Percentiles rank a stretch among this genome's conserved stretches.
Conservation (phyloP, 2,797 vertebrate genomes). For the Leptodactylus fallax region DNA sequence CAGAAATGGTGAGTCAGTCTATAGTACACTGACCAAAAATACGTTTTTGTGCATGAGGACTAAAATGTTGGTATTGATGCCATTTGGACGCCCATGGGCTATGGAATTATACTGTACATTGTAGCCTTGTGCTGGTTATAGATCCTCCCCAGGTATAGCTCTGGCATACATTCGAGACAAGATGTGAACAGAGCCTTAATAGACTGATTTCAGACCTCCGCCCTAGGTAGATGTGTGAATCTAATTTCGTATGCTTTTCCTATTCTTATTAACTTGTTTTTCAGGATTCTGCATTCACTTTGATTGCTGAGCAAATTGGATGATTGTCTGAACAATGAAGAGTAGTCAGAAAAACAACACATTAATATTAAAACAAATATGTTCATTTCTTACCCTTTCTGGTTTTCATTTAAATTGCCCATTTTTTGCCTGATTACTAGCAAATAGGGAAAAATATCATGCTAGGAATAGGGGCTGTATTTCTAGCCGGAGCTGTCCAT, state of each 20-base stretch:
- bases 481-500: not conserved
- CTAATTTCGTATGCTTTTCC: not conserved
- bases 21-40: too few species aligned
- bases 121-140: too few species aligned
- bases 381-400: not conserved
- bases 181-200: not conserved
- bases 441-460: not conserved
- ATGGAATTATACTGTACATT: too few species aligned
- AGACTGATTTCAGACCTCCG: not conserved
- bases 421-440: not conserved
- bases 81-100: too few species aligned
- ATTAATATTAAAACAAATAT: slow-evolving; percentile 1
- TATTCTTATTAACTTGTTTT: not conserved
- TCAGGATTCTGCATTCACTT: not conserved
- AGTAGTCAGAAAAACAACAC: not conserved
- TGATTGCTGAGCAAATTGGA: not conserved
- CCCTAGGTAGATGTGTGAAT: not conserved
- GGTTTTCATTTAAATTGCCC: not conserved
- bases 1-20: too few species aligned
- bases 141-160: too few species aligned
- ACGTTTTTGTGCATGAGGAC: too few species aligned
- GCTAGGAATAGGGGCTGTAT: not conserved
- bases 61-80: too few species aligned
- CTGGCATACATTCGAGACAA: too few species aligned
- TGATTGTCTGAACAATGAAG: not conserved